Base-by-base conservation (phyloP, 2,888 invertebrate genomes). In the Diogma glabrata region DNA sequence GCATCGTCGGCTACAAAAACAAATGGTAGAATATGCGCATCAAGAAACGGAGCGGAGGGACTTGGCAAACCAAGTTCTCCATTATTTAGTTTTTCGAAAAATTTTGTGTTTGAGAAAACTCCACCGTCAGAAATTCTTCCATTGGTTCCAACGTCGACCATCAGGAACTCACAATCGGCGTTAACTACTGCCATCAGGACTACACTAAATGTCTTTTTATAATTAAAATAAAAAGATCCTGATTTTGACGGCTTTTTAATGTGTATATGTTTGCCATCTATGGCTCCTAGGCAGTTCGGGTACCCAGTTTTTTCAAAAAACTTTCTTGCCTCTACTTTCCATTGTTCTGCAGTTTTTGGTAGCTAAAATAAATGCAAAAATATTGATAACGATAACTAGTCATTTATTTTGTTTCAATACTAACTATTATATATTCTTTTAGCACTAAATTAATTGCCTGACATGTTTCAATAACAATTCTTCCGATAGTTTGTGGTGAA, bases 141-240 rank as follows among this genome's bases (percentile, higher is more conserved):
- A 33, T 33, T 33, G n/a, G n/a, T 33, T n/a, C n/a, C n/a, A n/a
- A n/a, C n/a, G n/a, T n/a, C n/a, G n/a, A n/a, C 33, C 33, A 33
- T 33, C 12, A 33, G 7, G 12, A 33, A 33, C 12, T 33, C 33
- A 33, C 14, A 33, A 6, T 33, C 33, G 33, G 33, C 33, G 12
- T 33, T 33, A 33, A 33, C 33, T 33, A 33, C 16, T 38, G 38
- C 38, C 33, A 33, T 33, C 16, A 14, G 14, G 19, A 38, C 38
- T 17, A 38, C 38, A 38, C 14, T 38, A 19, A 38, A 38, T 38
- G 38, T 38, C 33, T 38, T 38, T 38, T 38, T 38, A 38, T 38
- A 38, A 38, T 38, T 38, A 38, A 38, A 38, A 38, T 38, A 17
- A 38, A 38, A 38, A 19, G 14, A 38, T 16, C 38, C 38, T 16